Evolutionary conservation across 92 coral and sea anemone genomes (phyloP).

Genomic region (Umimayanthus kanabou): DNA sequence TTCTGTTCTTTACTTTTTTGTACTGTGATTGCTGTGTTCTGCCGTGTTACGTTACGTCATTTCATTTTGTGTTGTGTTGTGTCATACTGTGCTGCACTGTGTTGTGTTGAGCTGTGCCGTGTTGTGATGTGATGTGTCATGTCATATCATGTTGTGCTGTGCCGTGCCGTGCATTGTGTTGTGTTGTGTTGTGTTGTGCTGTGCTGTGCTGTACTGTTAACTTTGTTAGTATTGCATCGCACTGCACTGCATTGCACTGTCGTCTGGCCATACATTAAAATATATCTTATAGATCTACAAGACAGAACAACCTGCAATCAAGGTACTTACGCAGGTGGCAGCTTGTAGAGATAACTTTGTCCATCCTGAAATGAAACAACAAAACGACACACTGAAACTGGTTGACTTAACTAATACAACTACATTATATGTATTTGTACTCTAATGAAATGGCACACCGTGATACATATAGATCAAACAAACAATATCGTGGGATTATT

Average conservation of each 20-base stretch:
- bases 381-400: not conserved
- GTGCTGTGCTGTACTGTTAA: not conserved
- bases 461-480: no score
- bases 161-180: not conserved
- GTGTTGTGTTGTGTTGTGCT: no score
- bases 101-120: not conserved
- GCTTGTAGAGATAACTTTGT: constrained; percentile 82
- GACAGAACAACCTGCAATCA: not conserved
- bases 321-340: constrained; percentile 78
- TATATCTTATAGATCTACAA: no score
- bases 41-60: no score
- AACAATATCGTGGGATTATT: no score
- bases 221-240: not conserved
- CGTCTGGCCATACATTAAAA: no score
- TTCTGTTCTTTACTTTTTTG: no score
- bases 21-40: no score
- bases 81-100: not conserved
- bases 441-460: no score
- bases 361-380: constrained; percentile 67
- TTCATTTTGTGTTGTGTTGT: not conserved
- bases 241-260: no score
- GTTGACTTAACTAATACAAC: not conserved
- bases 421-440: no score
- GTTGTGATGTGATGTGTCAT: not conserved
- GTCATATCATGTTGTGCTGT: not conserved